phyloP scores from a whole-genome alignment of 2,888 invertebrate species.

The Diabrotica balteata region DNA sequence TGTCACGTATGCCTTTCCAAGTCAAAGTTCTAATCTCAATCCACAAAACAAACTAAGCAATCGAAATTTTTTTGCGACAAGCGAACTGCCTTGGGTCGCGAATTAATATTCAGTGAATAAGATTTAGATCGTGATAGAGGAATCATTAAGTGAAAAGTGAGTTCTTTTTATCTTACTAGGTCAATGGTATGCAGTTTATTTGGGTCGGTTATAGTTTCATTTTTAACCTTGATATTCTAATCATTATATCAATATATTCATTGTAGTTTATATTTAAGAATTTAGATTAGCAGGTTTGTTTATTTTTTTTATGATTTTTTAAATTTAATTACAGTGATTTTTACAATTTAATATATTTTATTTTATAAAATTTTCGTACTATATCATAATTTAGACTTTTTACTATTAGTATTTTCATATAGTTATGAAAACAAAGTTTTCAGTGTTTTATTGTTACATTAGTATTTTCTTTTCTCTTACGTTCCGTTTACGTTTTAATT shows the following conservation, averaged over 20 bases:
- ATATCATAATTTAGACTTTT: neutral
- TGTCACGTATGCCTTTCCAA: slow-evolving; percentile 49
- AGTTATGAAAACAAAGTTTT: no score
- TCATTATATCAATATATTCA: neutral
- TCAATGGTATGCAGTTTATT: slow-evolving; percentile 9
- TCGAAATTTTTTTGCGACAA: slow-evolving; percentile 35
- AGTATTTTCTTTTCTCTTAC: no score
- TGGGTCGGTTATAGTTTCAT: neutral
- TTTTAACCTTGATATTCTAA: neutral
- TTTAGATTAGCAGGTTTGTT: neutral
- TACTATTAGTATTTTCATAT: neutral
- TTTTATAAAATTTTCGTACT: neutral
- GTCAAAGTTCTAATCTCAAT: slow-evolving; percentile 27
- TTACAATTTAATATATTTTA: slow-evolving; percentile 4
- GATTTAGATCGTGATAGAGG: neutral
- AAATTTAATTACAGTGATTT: neutral
- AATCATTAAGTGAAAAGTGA: slow-evolving; percentile 5
- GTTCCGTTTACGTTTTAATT: no score
- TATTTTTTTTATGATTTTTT: no score
- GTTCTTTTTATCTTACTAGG: slow-evolving; percentile 24
- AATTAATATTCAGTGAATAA: slow-evolving; percentile 8
- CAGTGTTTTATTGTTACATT: no score
- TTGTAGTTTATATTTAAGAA: neutral
- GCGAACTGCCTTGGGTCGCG: neutral
- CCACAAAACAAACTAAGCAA: slow-evolving; percentile 37